Conservation (phyloP, 2,888 invertebrate genomes). For the Molorchus minor region DNA sequence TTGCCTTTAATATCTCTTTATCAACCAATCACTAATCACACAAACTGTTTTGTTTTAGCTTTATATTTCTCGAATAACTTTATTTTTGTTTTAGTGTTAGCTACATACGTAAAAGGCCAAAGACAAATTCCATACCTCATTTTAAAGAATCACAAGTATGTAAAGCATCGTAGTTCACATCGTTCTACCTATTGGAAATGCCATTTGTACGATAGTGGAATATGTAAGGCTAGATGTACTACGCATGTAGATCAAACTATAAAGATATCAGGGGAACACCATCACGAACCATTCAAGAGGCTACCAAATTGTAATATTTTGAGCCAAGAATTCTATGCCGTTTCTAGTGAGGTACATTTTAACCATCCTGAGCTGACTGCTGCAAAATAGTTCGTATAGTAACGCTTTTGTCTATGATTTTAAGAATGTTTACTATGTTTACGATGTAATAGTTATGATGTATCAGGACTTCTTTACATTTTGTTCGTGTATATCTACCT, state of each 20-base stretch:
- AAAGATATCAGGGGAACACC: constrained; percentile 47
- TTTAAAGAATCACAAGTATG: constrained; percentile 54
- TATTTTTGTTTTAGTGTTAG: constrained; percentile 52
- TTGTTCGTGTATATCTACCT: no score
- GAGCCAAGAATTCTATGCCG: constrained; percentile 43
- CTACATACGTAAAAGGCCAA: constrained; percentile 54
- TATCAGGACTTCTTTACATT: no score
- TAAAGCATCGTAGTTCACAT: constrained; percentile 57
- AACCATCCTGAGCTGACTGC: no score
- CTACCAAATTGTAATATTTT: constrained; percentile 38
- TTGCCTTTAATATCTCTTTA: no score
- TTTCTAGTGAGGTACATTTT: constrained; percentile 6
- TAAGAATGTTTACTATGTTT: no score
- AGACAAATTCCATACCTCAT: constrained; percentile 53
- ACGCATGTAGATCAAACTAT: constrained; percentile 48
- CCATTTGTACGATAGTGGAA: constrained; percentile 54
- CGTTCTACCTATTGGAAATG: constrained; percentile 61
- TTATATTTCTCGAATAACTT: no score
- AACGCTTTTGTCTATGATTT: no score
- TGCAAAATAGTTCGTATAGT: no score
- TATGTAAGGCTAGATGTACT: constrained; percentile 54
- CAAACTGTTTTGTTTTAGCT: no score
- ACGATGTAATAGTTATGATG: no score
- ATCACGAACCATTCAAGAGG: constrained; percentile 40
- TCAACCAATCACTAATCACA: no score